A percentile compares a stretch with the other conserved stretches of the same genome.
Conservation (phyloP, 2,797 vertebrate species). For the Propithecus perrieri region DNA sequence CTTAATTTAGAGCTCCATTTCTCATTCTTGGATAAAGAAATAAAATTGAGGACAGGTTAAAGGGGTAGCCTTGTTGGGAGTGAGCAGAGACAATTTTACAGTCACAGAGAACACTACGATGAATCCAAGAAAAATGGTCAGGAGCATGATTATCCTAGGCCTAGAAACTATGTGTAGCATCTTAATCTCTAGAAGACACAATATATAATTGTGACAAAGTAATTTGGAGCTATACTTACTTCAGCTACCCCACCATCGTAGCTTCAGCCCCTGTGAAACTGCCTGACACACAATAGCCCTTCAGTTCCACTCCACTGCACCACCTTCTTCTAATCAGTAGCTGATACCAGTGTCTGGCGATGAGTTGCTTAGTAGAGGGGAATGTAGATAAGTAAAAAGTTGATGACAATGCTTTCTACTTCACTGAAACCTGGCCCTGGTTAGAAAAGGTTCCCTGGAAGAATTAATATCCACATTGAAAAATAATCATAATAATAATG, state of each 20-base stretch:
- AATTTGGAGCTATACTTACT: not conserved
- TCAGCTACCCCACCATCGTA: not conserved
- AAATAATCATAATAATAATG: not conserved
- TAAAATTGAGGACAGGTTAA: not conserved
- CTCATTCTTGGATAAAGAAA: constrained; percentile 48
- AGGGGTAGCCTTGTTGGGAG: not conserved
- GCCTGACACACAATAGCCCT: not conserved
- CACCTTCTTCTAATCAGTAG: not conserved
- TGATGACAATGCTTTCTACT: constrained; percentile 40
- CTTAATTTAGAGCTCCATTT: constrained; percentile 59
- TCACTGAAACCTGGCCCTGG: not conserved
- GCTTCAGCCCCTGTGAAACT: constrained; percentile 2
- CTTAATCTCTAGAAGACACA: constrained; percentile 15
- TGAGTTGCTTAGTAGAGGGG: not conserved
- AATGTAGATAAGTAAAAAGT: not conserved
- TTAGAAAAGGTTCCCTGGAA: not conserved
- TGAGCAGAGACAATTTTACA: not conserved
- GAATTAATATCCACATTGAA: constrained; percentile 1
- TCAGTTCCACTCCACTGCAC: not conserved
- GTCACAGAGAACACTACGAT: not conserved
- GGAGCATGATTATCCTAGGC: not conserved
- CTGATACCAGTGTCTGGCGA: not conserved
- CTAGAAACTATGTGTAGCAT: not conserved
- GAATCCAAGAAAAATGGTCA: not conserved
- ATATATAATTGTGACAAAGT: not conserved